phyloP scores from a whole-genome alignment of 2,113 vertebrate genomes.

The Gasterosteus nipponicus region DNA sequence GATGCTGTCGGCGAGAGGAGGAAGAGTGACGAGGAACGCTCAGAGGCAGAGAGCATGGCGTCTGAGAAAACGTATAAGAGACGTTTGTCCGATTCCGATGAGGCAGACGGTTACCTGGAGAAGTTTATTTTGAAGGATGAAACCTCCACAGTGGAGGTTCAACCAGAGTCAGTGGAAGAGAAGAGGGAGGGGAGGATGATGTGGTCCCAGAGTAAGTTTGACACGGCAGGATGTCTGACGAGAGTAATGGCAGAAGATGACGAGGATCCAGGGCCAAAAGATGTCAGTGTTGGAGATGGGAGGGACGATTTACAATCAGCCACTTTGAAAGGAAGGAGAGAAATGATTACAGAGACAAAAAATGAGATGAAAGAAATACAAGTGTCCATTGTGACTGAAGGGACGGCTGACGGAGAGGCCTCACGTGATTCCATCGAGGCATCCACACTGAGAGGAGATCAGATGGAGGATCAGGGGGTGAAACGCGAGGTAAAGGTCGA shows the following conservation, averaged over 20 bases:
- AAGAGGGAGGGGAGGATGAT: constrained; percentile 59
- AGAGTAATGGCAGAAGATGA: constrained; percentile 56
- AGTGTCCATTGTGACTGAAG: not conserved
- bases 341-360: constrained; percentile 11
- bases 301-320: constrained; percentile 8
- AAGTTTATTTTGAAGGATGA: constrained; percentile 93
- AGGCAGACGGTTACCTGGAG: constrained; percentile 90
- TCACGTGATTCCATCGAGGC: constrained; percentile 19
- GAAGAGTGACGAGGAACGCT: constrained; percentile 83
- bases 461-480: constrained; percentile 29
- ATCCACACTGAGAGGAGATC: constrained; percentile 16
- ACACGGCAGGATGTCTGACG: constrained; percentile 78
- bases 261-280: constrained; percentile 3
- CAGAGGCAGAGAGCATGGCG: constrained; percentile 86
- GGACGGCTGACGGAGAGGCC: constrained; percentile 1
- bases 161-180: constrained; percentile 59
- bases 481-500: constrained; percentile 23
- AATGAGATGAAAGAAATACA: not conserved
- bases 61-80: constrained; percentile 86
- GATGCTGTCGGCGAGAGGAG: constrained; percentile 84
- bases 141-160: constrained; percentile 72
- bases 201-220: constrained; percentile 79
- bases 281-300: not conserved
- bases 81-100: constrained; percentile 87
- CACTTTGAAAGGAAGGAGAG: constrained; percentile 6